A percentile compares a stretch with the other conserved stretches of the same genome.
phyloP scores from a whole-genome alignment of 2,888 invertebrate genomes.

The Noctua janthina region DNA sequence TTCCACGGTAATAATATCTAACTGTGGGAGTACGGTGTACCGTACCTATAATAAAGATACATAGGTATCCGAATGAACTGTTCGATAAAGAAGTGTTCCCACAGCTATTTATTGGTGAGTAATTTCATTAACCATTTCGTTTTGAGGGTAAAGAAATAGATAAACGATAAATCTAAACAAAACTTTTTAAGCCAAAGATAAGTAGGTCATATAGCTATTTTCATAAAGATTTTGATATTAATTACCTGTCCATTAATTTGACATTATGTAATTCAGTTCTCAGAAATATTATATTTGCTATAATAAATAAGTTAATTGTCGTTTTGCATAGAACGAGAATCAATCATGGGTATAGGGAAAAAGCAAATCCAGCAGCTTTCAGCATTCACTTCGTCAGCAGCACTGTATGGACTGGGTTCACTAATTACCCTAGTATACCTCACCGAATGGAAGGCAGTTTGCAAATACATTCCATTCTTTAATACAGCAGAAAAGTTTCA shows the following conservation, averaged over 20 bases:
- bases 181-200: neutral
- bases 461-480: conserved; percentile 93
- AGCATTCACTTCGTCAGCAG: conserved; percentile 87
- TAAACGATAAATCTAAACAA: neutral
- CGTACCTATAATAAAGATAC: neutral
- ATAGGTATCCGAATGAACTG: neutral
- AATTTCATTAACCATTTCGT: neutral
- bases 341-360: conserved; percentile 85
- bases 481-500: conserved; percentile 45
- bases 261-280: conserved; percentile 7
- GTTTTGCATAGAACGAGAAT: conserved; percentile 7
- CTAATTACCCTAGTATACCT: conserved; percentile 91
- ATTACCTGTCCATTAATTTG: neutral
- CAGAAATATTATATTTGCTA: neutral
- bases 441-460: conserved; percentile 94
- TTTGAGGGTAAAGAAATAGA: neutral
- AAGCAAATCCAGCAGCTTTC: conserved; percentile 90
- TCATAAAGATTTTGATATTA: neutral
- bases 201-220: conserved; percentile 1
- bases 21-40: neutral
- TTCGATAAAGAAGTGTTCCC: neutral
- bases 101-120: neutral
- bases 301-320: neutral
- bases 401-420: conserved; percentile 90
- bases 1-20: too few species aligned